These are phyloP conservation scores for Mus caroli DNA, from an alignment of 2,797 vertebrate genomes.

Conservation along the genomic window DNA sequence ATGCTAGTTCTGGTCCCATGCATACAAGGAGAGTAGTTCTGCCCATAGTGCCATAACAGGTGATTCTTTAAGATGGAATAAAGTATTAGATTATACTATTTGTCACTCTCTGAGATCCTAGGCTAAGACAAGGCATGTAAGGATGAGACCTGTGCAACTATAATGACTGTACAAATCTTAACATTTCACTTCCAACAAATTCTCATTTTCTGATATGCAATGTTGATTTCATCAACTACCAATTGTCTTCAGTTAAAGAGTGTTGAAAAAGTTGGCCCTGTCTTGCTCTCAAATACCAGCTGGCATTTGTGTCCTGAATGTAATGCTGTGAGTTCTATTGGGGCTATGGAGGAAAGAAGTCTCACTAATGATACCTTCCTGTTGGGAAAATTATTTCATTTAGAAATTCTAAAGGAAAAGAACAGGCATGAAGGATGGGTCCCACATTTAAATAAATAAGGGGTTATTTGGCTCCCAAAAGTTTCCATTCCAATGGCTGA, in stretches of 20 bases:
- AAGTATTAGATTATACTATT: not conserved
- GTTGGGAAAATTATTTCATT: constrained; percentile 77
- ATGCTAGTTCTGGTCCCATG: not conserved
- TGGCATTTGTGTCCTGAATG: not conserved
- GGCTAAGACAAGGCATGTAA: not conserved
- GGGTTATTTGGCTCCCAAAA: constrained; percentile 76
- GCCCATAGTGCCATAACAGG: not conserved
- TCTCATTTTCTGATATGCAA: constrained; percentile 73
- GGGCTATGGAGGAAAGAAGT: not conserved
- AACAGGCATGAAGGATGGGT: constrained; percentile 73
- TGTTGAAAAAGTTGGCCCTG: not conserved
- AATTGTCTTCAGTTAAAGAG: constrained; percentile 69
- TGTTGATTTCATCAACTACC: constrained; percentile 74
- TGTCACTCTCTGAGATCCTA: not conserved
- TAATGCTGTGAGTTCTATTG: constrained; percentile 2
- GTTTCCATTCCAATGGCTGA: constrained; percentile 84
- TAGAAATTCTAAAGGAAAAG: constrained; percentile 75
- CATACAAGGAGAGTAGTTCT: not conserved
- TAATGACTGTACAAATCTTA: constrained; percentile 66
- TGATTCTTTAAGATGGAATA: not conserved
- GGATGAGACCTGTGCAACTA: not conserved
- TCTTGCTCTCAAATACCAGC: not conserved
- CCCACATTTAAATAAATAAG: constrained; percentile 85
- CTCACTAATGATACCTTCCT: constrained; percentile 72
- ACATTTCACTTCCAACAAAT: constrained; percentile 48